Conservation (phyloP, 2,888 invertebrate species). For the Dryomyza anilis region DNA sequence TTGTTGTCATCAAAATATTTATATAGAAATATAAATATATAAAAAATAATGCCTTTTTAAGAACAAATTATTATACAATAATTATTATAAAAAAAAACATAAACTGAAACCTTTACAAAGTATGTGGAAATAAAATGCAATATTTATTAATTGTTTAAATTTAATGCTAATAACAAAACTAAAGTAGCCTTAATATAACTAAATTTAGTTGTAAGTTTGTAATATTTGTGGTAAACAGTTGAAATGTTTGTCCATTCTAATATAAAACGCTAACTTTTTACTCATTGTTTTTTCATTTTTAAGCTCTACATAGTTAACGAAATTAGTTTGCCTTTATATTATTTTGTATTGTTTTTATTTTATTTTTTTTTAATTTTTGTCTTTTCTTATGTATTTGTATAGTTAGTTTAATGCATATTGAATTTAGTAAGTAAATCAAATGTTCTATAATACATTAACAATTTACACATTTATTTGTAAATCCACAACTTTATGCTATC, state of each 20-base stretch:
- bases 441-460: not conserved
- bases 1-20: too few species aligned
- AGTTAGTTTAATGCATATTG: slow-evolving; percentile 4
- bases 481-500: slow-evolving; percentile 13
- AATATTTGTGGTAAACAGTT: not conserved
- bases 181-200: slow-evolving; percentile 22
- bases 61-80: slow-evolving; percentile 26
- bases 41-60: slow-evolving; percentile 23
- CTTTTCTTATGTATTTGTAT: not conserved
- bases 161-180: slow-evolving; percentile 22
- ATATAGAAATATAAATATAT: too few species aligned
- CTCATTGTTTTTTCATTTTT: not conserved
- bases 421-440: slow-evolving; percentile 1
- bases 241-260: not conserved
- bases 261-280: not conserved
- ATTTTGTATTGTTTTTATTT: not conserved
- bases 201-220: slow-evolving; percentile 19
- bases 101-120: slow-evolving; percentile 1
- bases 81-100: not conserved
- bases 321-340: slow-evolving; percentile 4
- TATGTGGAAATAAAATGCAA: slow-evolving; percentile 25
- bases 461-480: slow-evolving; percentile 17
- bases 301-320: not conserved
- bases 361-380: not conserved
- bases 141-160: slow-evolving; percentile 28